Evolutionary conservation across 2,888 invertebrate species (phyloP), one percentile per base, ranked within the genome.

Genomic region (Caenorhabditis japonica): DNA sequence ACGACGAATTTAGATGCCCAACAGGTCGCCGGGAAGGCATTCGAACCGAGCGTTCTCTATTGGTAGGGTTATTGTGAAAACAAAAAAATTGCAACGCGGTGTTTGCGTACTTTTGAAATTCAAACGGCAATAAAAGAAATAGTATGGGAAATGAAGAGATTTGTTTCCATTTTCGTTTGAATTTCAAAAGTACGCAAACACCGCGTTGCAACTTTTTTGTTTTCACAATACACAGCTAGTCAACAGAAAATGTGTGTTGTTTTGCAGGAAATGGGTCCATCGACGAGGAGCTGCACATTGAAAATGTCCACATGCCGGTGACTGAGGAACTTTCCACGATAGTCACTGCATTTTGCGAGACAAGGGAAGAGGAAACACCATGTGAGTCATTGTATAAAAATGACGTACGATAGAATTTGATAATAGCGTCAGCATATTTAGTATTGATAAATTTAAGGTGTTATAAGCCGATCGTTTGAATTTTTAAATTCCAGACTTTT

Each of bases 351-450:
- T 30, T 30, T 30, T 30, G 30, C 30, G 30, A 30, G 10, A 30
- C 10, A 7, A 5, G 10, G 30, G 30, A 30, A 30, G 66, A 66
- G 19, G 56, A 56, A 21, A 23, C 43, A 23, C 66, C 66, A 12
- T 34, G 66, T 66, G 41, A 56, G 66, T 64, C n/a, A n/a, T n/a
- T n/a, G n/a, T n/a, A n/a, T n/a, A n/a, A n/a, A n/a, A n/a, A n/a
- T n/a, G n/a, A n/a, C n/a, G n/a, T n/a, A 15, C 27, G 62, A 51
- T 64, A 55, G 56, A 56, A 56, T 34, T 41, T 13, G 12, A 7
- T 56, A 53, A 66, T 64, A 55, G 41, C 49, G 15, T 34, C 23
- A 27, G 23, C 34, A 25, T 12, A n/a, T n/a, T n/a, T n/a, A 17
- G 43, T 4, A 47, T 49, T 34, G 46, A 52, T 61, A 36, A 36